Evolutionary conservation across 2,888 invertebrate genomes (phyloP).

Genomic region (Limnephilus auricula): DNA sequence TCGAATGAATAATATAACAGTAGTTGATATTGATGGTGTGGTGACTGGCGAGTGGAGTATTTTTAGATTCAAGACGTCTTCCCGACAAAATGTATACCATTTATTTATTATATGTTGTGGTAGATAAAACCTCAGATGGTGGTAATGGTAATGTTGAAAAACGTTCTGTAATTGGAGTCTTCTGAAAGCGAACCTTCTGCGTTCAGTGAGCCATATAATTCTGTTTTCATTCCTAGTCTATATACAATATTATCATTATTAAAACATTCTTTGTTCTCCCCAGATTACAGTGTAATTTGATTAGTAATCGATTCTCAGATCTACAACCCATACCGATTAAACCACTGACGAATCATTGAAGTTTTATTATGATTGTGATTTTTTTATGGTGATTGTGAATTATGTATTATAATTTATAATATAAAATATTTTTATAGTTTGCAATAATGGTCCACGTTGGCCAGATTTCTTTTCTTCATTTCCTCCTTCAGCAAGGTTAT

Average conservation of each 20-base stretch:
- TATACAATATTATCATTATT: not conserved
- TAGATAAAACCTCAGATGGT: not conserved
- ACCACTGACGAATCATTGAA: too few relatives aligned
- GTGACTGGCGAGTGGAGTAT: not conserved
- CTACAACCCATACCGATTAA: too few relatives aligned
- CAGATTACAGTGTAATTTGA: too few relatives aligned
- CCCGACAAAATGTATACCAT: not conserved
- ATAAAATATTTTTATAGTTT: too few relatives aligned
- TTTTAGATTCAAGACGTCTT: not conserved
- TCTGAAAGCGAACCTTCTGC: not conserved
- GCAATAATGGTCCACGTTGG: too few relatives aligned
- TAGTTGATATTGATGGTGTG: not conserved
- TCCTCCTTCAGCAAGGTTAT: not conserved
- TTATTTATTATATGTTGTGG: not conserved
- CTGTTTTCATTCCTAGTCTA: not conserved
- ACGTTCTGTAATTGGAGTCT: too few relatives aligned
- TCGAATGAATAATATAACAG: conserved; percentile 18
- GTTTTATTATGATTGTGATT: too few relatives aligned
- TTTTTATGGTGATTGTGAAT: too few relatives aligned
- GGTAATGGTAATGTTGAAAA: not conserved
- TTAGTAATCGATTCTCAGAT: too few relatives aligned
- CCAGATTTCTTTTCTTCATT: not conserved
- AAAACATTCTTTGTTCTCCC: not conserved
- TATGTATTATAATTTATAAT: too few relatives aligned
- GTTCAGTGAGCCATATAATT: not conserved